Evolutionary conservation across 2,888 invertebrate genomes (phyloP).

Genomic region (Mythimna loreyi): DNA sequence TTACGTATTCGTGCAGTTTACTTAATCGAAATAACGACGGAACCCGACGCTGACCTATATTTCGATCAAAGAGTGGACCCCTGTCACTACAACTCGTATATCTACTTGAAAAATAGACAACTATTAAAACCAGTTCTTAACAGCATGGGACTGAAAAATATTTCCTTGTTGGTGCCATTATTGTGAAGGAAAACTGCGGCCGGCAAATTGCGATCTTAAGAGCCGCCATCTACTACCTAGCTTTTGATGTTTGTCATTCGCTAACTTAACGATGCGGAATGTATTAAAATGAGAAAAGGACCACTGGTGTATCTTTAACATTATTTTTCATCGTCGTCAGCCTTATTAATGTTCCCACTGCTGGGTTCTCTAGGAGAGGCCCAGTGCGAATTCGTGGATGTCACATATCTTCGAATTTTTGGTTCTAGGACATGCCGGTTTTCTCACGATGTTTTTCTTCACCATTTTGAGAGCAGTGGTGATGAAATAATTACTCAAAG

Average conservation of each 20-base stretch:
- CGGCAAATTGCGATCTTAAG: conserved; percentile 62
- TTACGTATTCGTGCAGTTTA: conserved; percentile 42
- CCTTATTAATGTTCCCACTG: too few relatives aligned
- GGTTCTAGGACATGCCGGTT: too few relatives aligned
- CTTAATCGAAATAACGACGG: conserved; percentile 59
- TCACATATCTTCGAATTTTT: too few relatives aligned
- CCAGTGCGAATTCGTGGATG: too few relatives aligned
- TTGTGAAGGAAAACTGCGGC: conserved; percentile 51
- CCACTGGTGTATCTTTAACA: conserved; percentile 6
- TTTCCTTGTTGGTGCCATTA: conserved; percentile 56
- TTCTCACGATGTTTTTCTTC: too few relatives aligned
- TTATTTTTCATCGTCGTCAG: too few relatives aligned
- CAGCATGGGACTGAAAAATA: conserved; percentile 51
- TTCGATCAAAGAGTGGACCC: conserved; percentile 60
- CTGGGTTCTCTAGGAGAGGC: too few relatives aligned
- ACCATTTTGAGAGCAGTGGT: too few relatives aligned
- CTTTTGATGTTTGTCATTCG: conserved; percentile 54
- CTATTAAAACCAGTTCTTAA: conserved; percentile 60
- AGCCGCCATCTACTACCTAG: conserved; percentile 48
- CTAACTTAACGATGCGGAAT: conserved; percentile 48
- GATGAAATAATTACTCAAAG: too few relatives aligned
- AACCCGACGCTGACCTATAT: conserved; percentile 62
- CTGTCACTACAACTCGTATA: conserved; percentile 55
- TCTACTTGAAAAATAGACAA: conserved; percentile 60
- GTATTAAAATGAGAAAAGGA: conserved; percentile 41